Percentiles rank a stretch among this genome's conserved stretches.
Conservation (phyloP, 2,797 vertebrate genomes). For the Scomberomorus guttatus region DNA sequence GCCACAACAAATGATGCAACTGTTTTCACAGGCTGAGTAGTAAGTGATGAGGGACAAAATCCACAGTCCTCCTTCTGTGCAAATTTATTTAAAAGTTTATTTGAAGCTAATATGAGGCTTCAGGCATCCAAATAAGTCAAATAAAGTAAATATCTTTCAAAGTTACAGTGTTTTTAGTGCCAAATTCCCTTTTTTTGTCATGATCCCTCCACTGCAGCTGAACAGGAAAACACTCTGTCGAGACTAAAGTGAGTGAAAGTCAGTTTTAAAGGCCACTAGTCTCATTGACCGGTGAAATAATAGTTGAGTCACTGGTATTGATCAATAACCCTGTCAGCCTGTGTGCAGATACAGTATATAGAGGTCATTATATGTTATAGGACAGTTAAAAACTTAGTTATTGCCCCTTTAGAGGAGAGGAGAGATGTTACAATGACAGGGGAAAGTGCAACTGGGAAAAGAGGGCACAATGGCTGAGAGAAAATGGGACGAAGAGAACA, state of each 20-base stretch:
- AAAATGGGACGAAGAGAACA: constrained; percentile 51
- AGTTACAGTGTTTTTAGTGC: too few relatives aligned
- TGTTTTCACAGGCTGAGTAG: too few relatives aligned
- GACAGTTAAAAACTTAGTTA: constrained; percentile 9
- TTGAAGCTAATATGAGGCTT: neutral
- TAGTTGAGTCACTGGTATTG: constrained; percentile 40
- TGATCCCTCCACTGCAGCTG: too few relatives aligned
- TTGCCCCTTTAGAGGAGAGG: constrained; percentile 12
- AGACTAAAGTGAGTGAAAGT: neutral
- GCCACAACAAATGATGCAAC: too few relatives aligned
- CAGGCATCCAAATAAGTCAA: neutral
- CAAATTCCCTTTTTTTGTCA: too few relatives aligned
- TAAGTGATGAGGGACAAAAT: too few relatives aligned
- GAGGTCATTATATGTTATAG: constrained; percentile 34
- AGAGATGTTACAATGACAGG: neutral
- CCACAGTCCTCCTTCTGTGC: too few relatives aligned
- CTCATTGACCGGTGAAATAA: constrained; percentile 35
- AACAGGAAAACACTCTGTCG: too few relatives aligned
- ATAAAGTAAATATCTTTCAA: neutral
- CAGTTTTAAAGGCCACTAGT: constrained; percentile 12
- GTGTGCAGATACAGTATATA: constrained; percentile 21
- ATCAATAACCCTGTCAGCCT: constrained; percentile 52
- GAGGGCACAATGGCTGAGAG: constrained; percentile 20
- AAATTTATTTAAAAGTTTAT: neutral
- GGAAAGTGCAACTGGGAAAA: constrained; percentile 21